phyloP scores from a whole-genome alignment of 1,140 invertebrate species.

The Trachelipus rathkii region DNA sequence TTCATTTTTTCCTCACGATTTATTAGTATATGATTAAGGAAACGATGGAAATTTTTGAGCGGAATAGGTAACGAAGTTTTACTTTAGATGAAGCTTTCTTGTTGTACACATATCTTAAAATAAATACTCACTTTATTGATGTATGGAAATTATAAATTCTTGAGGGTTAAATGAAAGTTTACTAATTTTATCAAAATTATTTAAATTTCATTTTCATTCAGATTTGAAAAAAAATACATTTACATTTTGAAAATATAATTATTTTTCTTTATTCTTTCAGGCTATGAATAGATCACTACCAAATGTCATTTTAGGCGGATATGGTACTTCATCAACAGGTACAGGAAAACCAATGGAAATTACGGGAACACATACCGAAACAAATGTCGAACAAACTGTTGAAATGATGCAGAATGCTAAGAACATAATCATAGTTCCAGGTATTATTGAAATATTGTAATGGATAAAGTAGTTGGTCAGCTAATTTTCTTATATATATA shows the following conservation, averaged over 20 bases:
- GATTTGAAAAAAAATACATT: not conserved
- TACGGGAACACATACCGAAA: conserved; percentile 75
- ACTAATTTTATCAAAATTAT: not conserved
- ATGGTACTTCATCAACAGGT: conserved; percentile 68
- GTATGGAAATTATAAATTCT: not conserved
- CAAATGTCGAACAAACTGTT: conserved; percentile 68
- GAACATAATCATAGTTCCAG: conserved; percentile 84
- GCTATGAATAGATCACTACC: conserved; percentile 87
- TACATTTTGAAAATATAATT: too few species aligned
- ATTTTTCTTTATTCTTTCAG: too few species aligned
- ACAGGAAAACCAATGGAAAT: conserved; percentile 69
- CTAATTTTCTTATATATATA: too few species aligned
- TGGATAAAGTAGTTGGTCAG: too few species aligned
- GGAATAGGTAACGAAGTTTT: too few species aligned
- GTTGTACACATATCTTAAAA: too few species aligned
- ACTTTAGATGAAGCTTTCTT: too few species aligned
- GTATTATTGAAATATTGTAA: conserved; percentile 45
- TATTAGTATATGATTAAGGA: too few species aligned
- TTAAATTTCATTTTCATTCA: too few species aligned
- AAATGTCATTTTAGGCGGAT: conserved; percentile 84
- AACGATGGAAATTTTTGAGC: too few species aligned
- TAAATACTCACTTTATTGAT: too few species aligned
- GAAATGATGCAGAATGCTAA: conserved; percentile 73
- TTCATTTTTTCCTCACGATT: too few species aligned
- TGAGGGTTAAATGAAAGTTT: not conserved